Base-by-base conservation (phyloP, 2,888 invertebrate species). In the Amblyteles armatorius region DNA sequence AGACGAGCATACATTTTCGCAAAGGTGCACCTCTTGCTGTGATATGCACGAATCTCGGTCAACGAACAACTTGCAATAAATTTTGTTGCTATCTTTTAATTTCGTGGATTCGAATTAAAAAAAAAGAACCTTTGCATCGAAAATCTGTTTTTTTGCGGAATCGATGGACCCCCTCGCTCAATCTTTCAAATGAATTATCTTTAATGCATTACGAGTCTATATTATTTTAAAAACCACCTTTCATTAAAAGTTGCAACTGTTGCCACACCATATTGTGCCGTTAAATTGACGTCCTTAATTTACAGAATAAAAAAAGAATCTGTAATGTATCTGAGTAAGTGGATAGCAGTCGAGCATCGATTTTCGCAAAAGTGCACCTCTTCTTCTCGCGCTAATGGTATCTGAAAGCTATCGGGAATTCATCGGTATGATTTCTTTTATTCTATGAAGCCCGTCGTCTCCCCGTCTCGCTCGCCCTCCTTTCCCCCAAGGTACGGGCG, bases 391-490 rank as follows among this genome's bases (percentile, higher is more conserved):
- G 52, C 67, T 68, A 73, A 80, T 68, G 40, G 68, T 63, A 78
- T 78, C 68, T 50, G 6, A 68, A 68, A 82, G 60, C 40, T 60
- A 78, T 73, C 50, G 52, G 60, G 60, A 80, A 77, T 84, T 68
- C 52, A 52, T 73, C 72, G 76, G 77, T 73, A 78, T 80, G 81
- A 84, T 84, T 81, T 84, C 44, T 50, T 73, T 60, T 73, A 50
- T 73, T 55, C 55, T 16, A 63, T 52, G 44, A 79, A 63, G 63
- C 63, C 50, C 50, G 40, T 33, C 22, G 6, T 13, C 19, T 11
- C 57, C 48, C 29, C 7, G 16, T 29, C n/a, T 13, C 36, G n/a
- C 69, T 48, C 65, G 68, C 36, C 57, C 11, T 60, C 16, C 3
- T 16, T 67, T 72, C 52, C 36, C 48, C 33, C 19, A 60, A 71